A percentile compares a stretch with the other conserved stretches of the same genome.
Evolutionary conservation across 2,113 vertebrate genomes (phyloP).

Genomic region (Raja brachyura): DNA sequence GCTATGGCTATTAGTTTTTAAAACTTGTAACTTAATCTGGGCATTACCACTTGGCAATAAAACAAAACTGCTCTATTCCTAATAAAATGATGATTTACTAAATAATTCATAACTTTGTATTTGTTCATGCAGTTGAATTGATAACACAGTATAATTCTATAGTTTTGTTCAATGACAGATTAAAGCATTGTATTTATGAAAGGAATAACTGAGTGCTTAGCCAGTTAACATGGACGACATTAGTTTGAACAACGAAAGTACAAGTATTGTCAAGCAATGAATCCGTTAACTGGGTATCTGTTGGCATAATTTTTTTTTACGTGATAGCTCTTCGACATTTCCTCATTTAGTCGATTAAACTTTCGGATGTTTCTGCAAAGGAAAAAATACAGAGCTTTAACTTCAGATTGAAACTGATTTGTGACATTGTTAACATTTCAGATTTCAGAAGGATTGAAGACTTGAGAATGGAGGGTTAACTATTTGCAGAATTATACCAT

Average conservation of each 20-base stretch:
- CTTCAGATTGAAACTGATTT: background rate
- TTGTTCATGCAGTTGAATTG: background rate
- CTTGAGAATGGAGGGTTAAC: background rate
- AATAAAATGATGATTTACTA: constrained; percentile 10
- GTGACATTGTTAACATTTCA: background rate
- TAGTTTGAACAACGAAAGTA: background rate
- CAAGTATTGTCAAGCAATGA: background rate
- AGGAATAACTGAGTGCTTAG: background rate
- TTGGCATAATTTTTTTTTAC: constrained; percentile 24
- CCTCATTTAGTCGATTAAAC: constrained; percentile 44
- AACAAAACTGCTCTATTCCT: background rate
- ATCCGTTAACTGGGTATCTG: background rate
- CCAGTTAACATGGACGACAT: background rate
- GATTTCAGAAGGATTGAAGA: background rate
- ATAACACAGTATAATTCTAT: background rate
- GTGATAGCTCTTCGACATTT: constrained; percentile 42
- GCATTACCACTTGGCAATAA: background rate
- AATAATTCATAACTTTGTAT: background rate
- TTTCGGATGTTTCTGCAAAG: constrained; percentile 45
- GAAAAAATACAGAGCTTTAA: background rate
- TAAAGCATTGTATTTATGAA: background rate
- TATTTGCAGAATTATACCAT: background rate
- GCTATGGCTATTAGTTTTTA: too few species aligned
- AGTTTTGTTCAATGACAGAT: background rate
- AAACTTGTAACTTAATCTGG: background rate